Base-by-base conservation (phyloP, 2,888 invertebrate species). In the Mongoloraphidia duomilia region DNA sequence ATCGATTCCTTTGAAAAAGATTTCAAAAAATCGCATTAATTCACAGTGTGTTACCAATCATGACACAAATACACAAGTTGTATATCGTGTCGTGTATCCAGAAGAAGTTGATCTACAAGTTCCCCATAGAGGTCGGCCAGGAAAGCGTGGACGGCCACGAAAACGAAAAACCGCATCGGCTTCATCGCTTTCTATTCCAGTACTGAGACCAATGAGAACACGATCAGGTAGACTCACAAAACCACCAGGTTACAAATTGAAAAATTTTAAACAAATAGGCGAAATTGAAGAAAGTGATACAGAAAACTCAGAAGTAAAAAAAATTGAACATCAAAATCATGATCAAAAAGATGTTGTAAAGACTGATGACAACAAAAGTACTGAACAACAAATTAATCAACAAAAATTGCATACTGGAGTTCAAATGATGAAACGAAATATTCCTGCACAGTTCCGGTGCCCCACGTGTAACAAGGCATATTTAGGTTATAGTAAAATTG, bases 381-480 rank as follows among this genome's bases (percentile, higher is more conserved):
- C 26, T 26, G 58, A 45, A 56, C 53, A 44, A 63, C 62, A 34
- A 58, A 58, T 37, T 52, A 54, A 10, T 46, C 50, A 17, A 41
- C 47, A 3, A 43, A 47, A 8, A 52, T 50, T 38, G 36, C 34
- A 46, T 41, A n/a, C 49, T 41, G 34, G 26, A 42, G 45, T 54
- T n/a, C 57, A 58, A 40, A 56, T 55, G 44, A 55, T 54, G 36
- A 61, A 59, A 58, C 66, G 73, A 42, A 71, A 67, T 47, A 69
- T 73, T 52, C 66, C 73, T 1, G 64, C 72, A 41, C 69, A 72
- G 44, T 77, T 73, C 58, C 67, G 73, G 36, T 82, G 81, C 61
- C 74, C 75, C 2, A 74, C 73, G n/a, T 82, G 82, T 62, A 70
- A 72, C 47, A 80, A 80, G 60, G 73, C 76, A 12, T 82, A 80